Base-by-base conservation (phyloP, 2,888 invertebrate species). In the Acanthoscelides obtectus region DNA sequence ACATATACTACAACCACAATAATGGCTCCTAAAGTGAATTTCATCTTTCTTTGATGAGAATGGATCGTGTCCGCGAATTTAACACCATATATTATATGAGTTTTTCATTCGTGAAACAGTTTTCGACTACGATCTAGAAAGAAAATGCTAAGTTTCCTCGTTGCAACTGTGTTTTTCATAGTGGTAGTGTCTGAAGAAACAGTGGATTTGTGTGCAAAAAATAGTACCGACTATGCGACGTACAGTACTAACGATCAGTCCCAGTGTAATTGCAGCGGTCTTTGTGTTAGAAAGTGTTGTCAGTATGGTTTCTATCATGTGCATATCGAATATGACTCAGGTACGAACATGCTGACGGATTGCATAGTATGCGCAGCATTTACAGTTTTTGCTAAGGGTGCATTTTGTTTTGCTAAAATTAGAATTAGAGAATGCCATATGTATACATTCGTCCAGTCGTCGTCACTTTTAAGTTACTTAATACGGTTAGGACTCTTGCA, bases 251-350 rank as follows among this genome's bases (percentile, higher is more conserved):
- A 65, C 20, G 66, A 69, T 17, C 64, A 68, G 2, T 63, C 74
- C 71, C 72, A 70, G 19, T 78, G 79, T 65, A 74, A 73, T 20
- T 79, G 79, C 64, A 70, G 22, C 5, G 25, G 69, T 4, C 67
- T 22, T 8, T 79, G 79, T 68, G 70, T 79, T 12, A 73, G 78
- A 71, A 79, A 78, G 27, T 79, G 79, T 68, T 79, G 79, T 67
- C 77, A 75, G 71, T 63, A 68, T 0, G 78, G 79, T 0, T 79
- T 68, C 45, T 73, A 72, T 64, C 72, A 74, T 20, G 27, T 68
- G 17, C 74, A 74, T 22, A 21, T 45, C 45, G 67, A 68, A 19
- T 75, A 76, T 66, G 64, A 74, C 12, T 5, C 25, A 67, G 3
- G n/a, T 71, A 45, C 1, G 17, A 64, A 70, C 64, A 17, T 1